Conservation (phyloP, 1,140 invertebrate species). For the Platyscapa corneri region DNA sequence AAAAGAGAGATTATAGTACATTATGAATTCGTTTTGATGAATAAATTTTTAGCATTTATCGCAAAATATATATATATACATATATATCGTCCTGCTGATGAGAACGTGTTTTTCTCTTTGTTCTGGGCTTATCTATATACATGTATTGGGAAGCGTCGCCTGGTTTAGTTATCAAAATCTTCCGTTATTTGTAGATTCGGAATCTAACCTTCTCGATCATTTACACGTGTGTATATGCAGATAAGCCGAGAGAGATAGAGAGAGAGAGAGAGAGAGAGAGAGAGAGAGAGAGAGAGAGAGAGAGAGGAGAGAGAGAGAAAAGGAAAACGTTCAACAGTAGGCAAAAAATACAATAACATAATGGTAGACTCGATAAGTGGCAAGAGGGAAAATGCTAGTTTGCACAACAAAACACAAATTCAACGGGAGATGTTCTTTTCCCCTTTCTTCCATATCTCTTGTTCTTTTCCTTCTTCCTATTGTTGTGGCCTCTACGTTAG, state of each 20-base stretch:
- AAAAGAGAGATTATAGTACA: not conserved
- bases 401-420: slow-evolving; percentile 8
- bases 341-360: not conserved
- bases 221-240: not conserved
- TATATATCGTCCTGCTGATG: not conserved
- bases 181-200: too few relatives aligned
- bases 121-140: too few relatives aligned
- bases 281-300: not conserved
- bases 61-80: not conserved
- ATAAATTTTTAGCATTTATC: slow-evolving; percentile 35
- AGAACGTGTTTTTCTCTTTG: too few relatives aligned
- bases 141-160: too few relatives aligned
- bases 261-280: not conserved
- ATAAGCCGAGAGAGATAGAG: not conserved
- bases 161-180: too few relatives aligned
- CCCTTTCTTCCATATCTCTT: not conserved
- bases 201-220: too few relatives aligned
- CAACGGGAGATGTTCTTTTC: slow-evolving; percentile 16
- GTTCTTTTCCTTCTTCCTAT: not conserved
- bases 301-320: not conserved
- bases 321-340: not conserved
- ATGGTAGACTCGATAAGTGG: not conserved
- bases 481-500: slow-evolving; percentile 16
- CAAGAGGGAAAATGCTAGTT: not conserved
- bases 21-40: not conserved